Conservation (phyloP, 2,113 vertebrate genomes). For the Melanerpes aurifrons region DNA sequence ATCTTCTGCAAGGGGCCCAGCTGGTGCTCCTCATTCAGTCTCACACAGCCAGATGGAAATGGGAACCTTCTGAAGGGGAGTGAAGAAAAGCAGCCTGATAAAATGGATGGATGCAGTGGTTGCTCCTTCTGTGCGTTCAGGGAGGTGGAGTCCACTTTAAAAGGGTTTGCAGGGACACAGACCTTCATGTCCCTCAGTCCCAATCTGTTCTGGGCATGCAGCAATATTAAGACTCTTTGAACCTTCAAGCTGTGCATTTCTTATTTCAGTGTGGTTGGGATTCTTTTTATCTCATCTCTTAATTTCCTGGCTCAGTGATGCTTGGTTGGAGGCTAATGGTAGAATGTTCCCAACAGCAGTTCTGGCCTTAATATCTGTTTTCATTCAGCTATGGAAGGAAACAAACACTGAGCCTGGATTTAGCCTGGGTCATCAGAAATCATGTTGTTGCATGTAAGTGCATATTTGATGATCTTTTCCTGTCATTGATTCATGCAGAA, state of each 20-base stretch:
- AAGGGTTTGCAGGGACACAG: neutral
- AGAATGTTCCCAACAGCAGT: neutral
- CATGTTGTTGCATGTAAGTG: neutral
- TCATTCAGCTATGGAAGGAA: neutral
- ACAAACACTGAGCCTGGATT: neutral
- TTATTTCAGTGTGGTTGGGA: neutral
- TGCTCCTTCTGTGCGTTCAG: neutral
- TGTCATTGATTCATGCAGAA: neutral
- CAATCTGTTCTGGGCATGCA: neutral
- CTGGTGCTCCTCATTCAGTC: neutral
- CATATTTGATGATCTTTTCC: neutral
- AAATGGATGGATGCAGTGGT: neutral
- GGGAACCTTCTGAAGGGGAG: neutral
- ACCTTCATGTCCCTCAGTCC: neutral
- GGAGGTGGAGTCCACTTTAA: conserved; percentile 7
- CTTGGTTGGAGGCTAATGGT: neutral
- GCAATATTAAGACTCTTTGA: neutral
- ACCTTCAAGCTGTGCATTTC: neutral
- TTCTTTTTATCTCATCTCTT: neutral
- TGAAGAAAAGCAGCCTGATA: neutral
- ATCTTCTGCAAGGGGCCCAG: neutral
- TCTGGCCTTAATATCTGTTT: neutral
- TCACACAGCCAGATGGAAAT: neutral
- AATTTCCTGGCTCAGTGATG: neutral
- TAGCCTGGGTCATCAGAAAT: neutral